A percentile compares a stretch with the other conserved stretches of the same genome.
phyloP scores from a whole-genome alignment of 2,888 invertebrate genomes.

The Dorcus parallelipipedus region DNA sequence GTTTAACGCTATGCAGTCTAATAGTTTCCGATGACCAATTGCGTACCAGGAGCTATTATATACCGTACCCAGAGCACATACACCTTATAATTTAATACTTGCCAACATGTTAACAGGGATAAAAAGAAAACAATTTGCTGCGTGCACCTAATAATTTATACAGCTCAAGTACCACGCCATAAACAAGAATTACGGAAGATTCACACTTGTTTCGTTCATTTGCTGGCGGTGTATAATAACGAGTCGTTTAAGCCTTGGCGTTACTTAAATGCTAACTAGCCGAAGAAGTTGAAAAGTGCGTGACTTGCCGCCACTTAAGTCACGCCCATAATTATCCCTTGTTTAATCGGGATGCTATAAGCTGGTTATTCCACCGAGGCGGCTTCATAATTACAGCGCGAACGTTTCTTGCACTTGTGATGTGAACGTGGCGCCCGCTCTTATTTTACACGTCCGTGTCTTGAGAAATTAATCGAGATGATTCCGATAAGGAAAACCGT shows the following conservation, averaged over 20 bases:
- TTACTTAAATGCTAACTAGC: background rate
- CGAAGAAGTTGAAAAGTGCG: background rate
- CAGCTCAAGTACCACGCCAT: background rate
- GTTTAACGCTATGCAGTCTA: no score
- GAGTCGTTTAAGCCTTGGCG: background rate
- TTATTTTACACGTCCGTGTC: constrained; percentile 7
- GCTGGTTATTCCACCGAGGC: constrained; percentile 5
- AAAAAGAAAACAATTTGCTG: background rate
- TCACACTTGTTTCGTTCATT: background rate
- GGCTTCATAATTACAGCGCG: constrained; percentile 7
- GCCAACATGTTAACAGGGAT: background rate
- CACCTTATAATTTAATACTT: background rate
- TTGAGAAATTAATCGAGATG: constrained; percentile 10
- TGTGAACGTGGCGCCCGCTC: constrained; percentile 6
- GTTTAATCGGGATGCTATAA: constrained; percentile 4
- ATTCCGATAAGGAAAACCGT: constrained; percentile 3
- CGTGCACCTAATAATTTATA: background rate
- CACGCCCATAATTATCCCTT: constrained; percentile 2
- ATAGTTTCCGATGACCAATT: no score
- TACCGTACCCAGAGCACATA: no score
- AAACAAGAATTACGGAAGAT: background rate
- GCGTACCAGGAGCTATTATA: no score
- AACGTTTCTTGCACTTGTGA: background rate
- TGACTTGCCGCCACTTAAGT: constrained; percentile 1
- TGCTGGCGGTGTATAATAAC: background rate